phyloP scores from a whole-genome alignment of 1,140 invertebrate species.

The Pseudomyrmex pallidus region DNA sequence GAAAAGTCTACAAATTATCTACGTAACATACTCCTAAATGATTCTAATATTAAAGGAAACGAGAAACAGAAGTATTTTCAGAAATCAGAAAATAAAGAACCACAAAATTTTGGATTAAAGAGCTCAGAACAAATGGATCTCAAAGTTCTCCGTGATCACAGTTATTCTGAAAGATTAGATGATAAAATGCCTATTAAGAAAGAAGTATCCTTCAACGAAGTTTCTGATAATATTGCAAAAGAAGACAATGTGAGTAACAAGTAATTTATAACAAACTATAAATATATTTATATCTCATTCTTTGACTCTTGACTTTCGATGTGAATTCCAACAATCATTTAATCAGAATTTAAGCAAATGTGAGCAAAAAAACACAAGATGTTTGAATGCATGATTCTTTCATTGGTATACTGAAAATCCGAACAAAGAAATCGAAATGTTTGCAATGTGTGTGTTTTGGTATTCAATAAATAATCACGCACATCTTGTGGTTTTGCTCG shows the following conservation, averaged over 20 bases:
- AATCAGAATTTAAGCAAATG: neutral
- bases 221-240: slow-evolving; percentile 71
- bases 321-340: too few species aligned
- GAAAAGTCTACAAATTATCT: slow-evolving; percentile 82
- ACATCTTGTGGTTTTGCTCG: too few species aligned
- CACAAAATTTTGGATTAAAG: slow-evolving; percentile 56
- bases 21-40: slow-evolving; percentile 80
- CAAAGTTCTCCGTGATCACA: slow-evolving; percentile 81
- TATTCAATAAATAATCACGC: too few species aligned
- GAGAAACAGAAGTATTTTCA: slow-evolving; percentile 72
- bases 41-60: slow-evolving; percentile 76
- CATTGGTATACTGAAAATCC: too few species aligned
- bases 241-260: slow-evolving; percentile 78
- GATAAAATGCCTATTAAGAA: slow-evolving; percentile 68
- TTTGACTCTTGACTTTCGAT: too few species aligned
- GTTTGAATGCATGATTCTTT: too few species aligned
- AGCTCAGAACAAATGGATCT: slow-evolving; percentile 61
- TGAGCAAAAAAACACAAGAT: too few species aligned
- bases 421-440: too few species aligned
- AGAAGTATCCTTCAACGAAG: slow-evolving; percentile 66
- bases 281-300: neutral
- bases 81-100: slow-evolving; percentile 68
- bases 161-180: slow-evolving; percentile 81
- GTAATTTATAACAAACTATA: neutral
- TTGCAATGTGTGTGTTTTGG: too few species aligned